Conservation (phyloP, 2,113 vertebrate species). For the Pica pica region DNA sequence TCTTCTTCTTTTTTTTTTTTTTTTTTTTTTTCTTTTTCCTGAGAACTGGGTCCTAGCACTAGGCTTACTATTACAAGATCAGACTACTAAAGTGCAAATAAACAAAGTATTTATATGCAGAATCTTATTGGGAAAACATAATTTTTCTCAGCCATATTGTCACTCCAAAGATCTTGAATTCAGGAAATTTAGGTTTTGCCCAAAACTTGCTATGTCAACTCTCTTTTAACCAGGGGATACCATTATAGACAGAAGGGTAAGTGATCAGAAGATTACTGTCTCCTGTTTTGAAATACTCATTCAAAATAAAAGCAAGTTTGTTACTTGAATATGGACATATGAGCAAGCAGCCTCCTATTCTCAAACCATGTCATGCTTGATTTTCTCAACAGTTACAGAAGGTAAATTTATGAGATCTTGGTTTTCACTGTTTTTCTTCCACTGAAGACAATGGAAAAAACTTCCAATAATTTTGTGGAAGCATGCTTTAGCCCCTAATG, state of each 20-base stretch:
- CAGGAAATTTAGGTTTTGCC: neutral
- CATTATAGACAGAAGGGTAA: neutral
- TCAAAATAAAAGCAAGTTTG: neutral
- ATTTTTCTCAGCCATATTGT: neutral
- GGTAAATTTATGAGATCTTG: neutral
- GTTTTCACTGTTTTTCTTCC: neutral
- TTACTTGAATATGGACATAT: neutral
- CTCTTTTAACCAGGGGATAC: neutral
- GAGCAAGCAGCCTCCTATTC: neutral
- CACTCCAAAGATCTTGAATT: neutral
- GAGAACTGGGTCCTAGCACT: neutral
- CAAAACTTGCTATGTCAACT: neutral
- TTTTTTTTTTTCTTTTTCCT: neutral
- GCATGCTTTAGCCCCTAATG: neutral
- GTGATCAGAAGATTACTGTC: neutral
- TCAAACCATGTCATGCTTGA: neutral
- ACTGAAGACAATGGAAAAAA: neutral
- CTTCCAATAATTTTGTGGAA: neutral
- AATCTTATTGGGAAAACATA: neutral
- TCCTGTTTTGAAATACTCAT: neutral
- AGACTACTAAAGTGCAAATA: neutral
- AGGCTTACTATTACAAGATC: neutral
- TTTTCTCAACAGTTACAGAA: neutral
- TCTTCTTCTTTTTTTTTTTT: neutral
- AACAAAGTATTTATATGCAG: neutral